Conservation (phyloP, 2,797 vertebrate species). For the Pangasius sanitwongsei region DNA sequence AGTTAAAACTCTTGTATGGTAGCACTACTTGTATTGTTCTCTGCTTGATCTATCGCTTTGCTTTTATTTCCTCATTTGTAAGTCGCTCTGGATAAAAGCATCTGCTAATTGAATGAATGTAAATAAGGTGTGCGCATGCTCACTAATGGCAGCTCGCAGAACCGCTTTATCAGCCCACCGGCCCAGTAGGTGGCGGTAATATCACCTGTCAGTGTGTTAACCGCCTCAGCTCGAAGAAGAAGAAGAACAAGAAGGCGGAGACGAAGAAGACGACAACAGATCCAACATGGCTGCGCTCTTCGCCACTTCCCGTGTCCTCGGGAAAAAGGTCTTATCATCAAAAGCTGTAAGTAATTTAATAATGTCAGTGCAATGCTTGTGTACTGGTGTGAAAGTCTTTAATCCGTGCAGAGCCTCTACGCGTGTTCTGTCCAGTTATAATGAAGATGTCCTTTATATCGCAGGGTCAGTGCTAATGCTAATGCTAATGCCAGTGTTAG, state of each 20-base stretch:
- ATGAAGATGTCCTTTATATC: not conserved
- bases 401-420: not conserved
- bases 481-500: not conserved
- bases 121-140: too few species aligned
- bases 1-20: too few species aligned
- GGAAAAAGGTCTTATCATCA: slow-evolving; percentile 53
- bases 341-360: slow-evolving; percentile 52
- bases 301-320: slow-evolving; percentile 55
- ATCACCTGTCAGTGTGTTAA: not conserved
- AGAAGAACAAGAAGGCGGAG: not conserved
- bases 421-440: not conserved
- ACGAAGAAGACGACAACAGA: not conserved
- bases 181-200: not conserved
- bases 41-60: too few species aligned
- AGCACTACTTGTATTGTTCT: too few species aligned
- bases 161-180: not conserved
- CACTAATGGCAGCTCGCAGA: too few species aligned
- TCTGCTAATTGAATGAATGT: too few species aligned
- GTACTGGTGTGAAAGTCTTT: not conserved
- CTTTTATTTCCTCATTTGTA: too few species aligned
- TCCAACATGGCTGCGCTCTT: slow-evolving; percentile 57
- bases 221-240: not conserved
- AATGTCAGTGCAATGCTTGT: not conserved
- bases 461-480: slow-evolving; percentile 7
- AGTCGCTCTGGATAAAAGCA: too few species aligned